Base-by-base conservation (phyloP, 2,797 vertebrate species). In the Falco rusticolus region DNA sequence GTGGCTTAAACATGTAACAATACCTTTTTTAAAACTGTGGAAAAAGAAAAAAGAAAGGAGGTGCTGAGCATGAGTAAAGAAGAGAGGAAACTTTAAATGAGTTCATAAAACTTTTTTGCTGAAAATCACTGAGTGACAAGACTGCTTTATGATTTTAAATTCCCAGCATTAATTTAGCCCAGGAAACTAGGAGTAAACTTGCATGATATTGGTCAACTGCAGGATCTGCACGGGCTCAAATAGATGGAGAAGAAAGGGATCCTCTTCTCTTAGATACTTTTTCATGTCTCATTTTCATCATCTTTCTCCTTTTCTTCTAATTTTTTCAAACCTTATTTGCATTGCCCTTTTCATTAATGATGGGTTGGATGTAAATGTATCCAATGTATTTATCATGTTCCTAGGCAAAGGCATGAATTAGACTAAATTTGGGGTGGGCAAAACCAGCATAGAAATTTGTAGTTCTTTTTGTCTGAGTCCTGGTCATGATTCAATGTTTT, bases 391-490 rank as follows among this genome's bases (percentile, higher is more conserved):
- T 76, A 72, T 6, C 3, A 11, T 48, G 5, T n/a, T 70, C 29
- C 6, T 70, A 45, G 11, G 6, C n/a, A 76, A 69, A 79, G 8
- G 3, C 8, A 41, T 29, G 16, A 76, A 71, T 78, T 75, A 43
- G 4, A 16, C 5, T 33, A 47, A 65, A 66, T 63, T 84, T 22
- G 19, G 28, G 28, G 37, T 13, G 9, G 6, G 33, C 6, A 60
- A 39, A 76, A 47, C 1, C 2, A 76, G 41, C 12, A 2, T 19
- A 31, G 13, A 74, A 83, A 33, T 57, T 8, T 0, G 0, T 25
- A 25, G 9, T 59, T 43, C 5, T 75, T 34, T 71, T 64, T 87
- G 2, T 41, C 20, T 51, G 14, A 34, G 4, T 61, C 9, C 17
- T 34, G 31, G 8, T 63, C 10, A n/a, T 22, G 3, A 31, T 37